These are phyloP conservation scores for Aurelia coerulea DNA, from an alignment of 30 jellyfish, hydroid and myxozoan species.

Conservation along the genomic window DNA sequence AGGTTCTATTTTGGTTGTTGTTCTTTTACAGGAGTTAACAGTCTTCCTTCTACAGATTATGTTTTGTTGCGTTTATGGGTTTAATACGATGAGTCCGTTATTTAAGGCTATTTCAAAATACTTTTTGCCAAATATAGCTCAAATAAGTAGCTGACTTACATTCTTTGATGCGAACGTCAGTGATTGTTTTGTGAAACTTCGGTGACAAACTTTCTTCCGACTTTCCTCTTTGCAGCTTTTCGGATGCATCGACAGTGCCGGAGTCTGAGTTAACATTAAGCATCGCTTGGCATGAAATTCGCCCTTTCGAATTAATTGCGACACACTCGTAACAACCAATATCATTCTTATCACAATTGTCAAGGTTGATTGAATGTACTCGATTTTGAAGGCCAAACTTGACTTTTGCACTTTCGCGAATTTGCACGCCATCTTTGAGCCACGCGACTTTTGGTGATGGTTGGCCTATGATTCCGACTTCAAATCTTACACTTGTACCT, in stretches of 20 bases:
- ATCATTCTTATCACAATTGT: conserved; percentile 52
- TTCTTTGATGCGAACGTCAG: conserved; percentile 68
- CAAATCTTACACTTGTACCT: conserved; percentile 42
- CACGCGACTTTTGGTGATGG: conserved; percentile 70
- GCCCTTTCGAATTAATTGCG: conserved; percentile 79
- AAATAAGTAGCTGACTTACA: conserved; percentile 12
- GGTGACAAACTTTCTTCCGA: conserved; percentile 75
- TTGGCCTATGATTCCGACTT: conserved; percentile 77
- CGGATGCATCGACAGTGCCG: conserved; percentile 22
- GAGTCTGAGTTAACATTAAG: conserved; percentile 41
- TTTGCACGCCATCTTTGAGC: conserved; percentile 78
- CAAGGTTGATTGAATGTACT: conserved; percentile 48
- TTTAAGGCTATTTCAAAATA: too few relatives aligned
- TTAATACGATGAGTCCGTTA: too few relatives aligned
- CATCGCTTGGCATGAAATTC: conserved; percentile 71
- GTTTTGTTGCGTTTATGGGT: too few relatives aligned
- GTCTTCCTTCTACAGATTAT: too few relatives aligned
- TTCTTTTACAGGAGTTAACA: too few relatives aligned
- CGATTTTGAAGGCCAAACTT: conserved; percentile 63
- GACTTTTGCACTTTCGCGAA: conserved; percentile 54
- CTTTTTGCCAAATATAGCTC: too few relatives aligned
- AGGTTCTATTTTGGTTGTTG: too few relatives aligned
- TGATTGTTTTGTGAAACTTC: conserved; percentile 58
- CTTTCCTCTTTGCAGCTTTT: conserved; percentile 35
- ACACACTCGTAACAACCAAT: conserved; percentile 93